Percentiles rank a stretch among this genome's conserved stretches.
Conservation (phyloP, 2,888 invertebrate species). For the Blastobasis adustella region DNA sequence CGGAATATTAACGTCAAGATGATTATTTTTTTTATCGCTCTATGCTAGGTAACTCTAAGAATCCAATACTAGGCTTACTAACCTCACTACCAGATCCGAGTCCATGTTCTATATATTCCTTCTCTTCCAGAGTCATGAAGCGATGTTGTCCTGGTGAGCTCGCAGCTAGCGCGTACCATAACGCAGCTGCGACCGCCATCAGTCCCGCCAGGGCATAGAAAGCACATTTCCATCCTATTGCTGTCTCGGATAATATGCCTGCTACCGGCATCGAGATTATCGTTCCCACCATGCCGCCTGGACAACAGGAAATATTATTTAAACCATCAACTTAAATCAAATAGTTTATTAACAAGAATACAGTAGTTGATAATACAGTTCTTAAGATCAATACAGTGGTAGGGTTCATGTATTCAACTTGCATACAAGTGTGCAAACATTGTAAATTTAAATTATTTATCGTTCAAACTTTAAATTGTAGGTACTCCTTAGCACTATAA, state of each 20-base stretch:
- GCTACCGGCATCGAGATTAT: slow-evolving; percentile 80
- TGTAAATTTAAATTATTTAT: no score
- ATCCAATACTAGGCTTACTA: slow-evolving; percentile 32
- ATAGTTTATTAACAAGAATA: no score
- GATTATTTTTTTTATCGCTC: no score
- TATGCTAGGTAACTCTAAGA: no score
- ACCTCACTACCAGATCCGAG: slow-evolving; percentile 70
- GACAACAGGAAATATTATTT: slow-evolving; percentile 7
- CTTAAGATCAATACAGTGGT: no score
- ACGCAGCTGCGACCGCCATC: slow-evolving; percentile 66
- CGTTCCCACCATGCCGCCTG: slow-evolving; percentile 80
- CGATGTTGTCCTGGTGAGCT: slow-evolving; percentile 75
- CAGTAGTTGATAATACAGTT: no score
- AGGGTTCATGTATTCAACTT: no score
- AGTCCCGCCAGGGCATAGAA: slow-evolving; percentile 77
- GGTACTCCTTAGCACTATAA: no score
- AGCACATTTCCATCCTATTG: slow-evolving; percentile 79
- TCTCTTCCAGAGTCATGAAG: slow-evolving; percentile 72
- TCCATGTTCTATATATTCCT: slow-evolving; percentile 73
- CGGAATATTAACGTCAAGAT: no score
- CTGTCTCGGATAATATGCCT: slow-evolving; percentile 74
- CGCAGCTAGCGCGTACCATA: slow-evolving; percentile 73
- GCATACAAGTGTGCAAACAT: no score
- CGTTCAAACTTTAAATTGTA: no score
- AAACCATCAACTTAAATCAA: no score